These are phyloP conservation scores for Drosophila varians DNA, from an alignment of 1,140 invertebrate genomes.

Conservation along the genomic window DNA sequence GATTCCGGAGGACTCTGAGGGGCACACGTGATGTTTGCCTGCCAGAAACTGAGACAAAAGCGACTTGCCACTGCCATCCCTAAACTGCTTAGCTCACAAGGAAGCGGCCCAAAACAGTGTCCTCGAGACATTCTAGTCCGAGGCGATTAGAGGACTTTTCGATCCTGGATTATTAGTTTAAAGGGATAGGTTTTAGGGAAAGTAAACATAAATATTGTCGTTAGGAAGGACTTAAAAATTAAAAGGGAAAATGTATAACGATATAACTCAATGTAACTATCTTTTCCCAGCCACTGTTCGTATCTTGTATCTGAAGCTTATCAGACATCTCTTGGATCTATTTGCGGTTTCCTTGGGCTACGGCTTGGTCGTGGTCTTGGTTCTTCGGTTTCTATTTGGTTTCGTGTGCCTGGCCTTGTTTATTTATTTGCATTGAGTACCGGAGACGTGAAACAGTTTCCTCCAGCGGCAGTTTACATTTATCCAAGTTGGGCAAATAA, in stretches of 20 bases:
- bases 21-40: constrained; percentile 60
- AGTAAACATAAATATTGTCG: background rate
- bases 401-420: constrained; percentile 51
- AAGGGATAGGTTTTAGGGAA: constrained; percentile 10
- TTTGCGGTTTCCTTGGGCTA: constrained; percentile 64
- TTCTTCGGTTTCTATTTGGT: constrained; percentile 42
- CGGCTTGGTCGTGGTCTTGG: constrained; percentile 30
- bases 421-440: constrained; percentile 42
- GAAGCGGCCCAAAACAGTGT: constrained; percentile 25
- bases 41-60: constrained; percentile 44
- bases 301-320: constrained; percentile 30
- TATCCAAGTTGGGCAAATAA: constrained; percentile 73
- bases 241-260: too few relatives aligned
- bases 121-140: background rate
- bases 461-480: constrained; percentile 57
- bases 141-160: constrained; percentile 12
- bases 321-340: constrained; percentile 68
- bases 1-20: constrained; percentile 3
- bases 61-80: constrained; percentile 26
- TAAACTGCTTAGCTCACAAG: constrained; percentile 32
- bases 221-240: background rate
- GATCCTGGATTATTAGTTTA: constrained; percentile 4
- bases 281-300: constrained; percentile 9
- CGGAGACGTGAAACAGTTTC: constrained; percentile 22
- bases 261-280: too few relatives aligned